These are phyloP conservation scores for Vollenhovia emeryi DNA, from an alignment of 1,140 invertebrate species.

Conservation along the genomic window DNA sequence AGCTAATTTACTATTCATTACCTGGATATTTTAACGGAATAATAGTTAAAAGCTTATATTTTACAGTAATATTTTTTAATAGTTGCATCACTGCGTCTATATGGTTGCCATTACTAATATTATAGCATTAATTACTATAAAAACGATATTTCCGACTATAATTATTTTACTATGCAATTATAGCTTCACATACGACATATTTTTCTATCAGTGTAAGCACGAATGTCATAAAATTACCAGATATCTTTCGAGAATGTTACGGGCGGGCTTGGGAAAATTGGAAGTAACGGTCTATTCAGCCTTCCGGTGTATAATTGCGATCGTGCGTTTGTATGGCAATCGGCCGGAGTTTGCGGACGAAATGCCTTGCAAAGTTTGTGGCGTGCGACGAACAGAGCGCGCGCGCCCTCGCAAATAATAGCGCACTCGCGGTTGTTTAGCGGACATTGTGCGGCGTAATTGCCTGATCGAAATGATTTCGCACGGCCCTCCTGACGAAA, in stretches of 20 bases:
- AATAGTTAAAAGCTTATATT: too few species aligned
- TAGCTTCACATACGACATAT: too few species aligned
- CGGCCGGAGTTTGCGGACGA: neutral
- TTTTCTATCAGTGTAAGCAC: too few species aligned
- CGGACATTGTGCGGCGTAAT: conserved; percentile 45
- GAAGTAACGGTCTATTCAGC: neutral
- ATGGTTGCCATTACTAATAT: too few species aligned
- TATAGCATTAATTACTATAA: too few species aligned
- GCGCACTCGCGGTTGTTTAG: conserved; percentile 41
- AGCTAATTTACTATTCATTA: too few species aligned
- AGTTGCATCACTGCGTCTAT: too few species aligned
- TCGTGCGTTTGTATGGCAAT: neutral
- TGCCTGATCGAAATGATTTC: conserved; percentile 55
- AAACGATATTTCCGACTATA: too few species aligned
- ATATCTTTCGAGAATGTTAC: neutral
- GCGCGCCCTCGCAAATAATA: conserved; percentile 39
- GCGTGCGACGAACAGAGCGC: neutral
- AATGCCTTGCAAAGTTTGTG: conserved; percentile 23
- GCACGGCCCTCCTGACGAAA: conserved; percentile 30
- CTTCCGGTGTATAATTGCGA: neutral
- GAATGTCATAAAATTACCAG: neutral
- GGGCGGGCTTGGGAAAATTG: neutral
- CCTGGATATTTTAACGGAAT: too few species aligned
- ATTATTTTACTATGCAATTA: too few species aligned
- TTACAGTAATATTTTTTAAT: too few species aligned